Evolutionary conservation across 2,888 invertebrate species (phyloP), one percentile per base, ranked within the genome.

Genomic region (Thyatira batis): DNA sequence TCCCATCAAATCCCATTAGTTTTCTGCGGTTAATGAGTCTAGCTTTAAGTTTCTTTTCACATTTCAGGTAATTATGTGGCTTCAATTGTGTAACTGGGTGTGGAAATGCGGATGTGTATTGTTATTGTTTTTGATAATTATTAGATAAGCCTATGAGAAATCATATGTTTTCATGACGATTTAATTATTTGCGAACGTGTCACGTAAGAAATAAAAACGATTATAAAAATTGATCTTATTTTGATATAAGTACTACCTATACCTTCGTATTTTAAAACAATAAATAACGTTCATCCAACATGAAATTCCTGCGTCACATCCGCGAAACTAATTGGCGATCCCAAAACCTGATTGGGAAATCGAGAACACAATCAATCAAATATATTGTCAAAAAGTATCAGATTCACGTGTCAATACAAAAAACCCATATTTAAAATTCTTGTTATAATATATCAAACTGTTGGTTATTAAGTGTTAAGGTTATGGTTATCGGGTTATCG

Each of bases 1-100:
- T 77, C 73, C 77, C 78, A 80, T 75, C 71, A 76, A 73, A 76
- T 71, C 67, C 76, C 76, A 80, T 77, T 76, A 77, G 72, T 70
- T 68, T 61, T 58, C 57, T 58, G 59, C 67, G 58, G 60, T 53
- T 71, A 73, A 75, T 71, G 74, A 73, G 71, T 71, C 69, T 63
- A 69, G 67, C 65, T 62, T 69, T 70, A 64, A 65, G 74, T 69
- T 69, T 65, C 64, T 58, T 59, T 57, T 63, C 62, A 57, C 59
- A 56, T 55, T 65, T 61, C 52, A 49, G 62, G 54, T 57, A 61
- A 64, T 61, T 62, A 63, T 57, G 53, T 60, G 54, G 56, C 50
- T 53, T 57, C 25, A 46, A 48, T 51, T 52, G 57, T 60, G 58
- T 57, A 58, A 58, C 56, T 56, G 49, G 54, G 49, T 39, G 50